A percentile compares a stretch with the other conserved stretches of the same genome.
phyloP scores from a whole-genome alignment of 2,888 invertebrate genomes.

The Arge pagana region DNA sequence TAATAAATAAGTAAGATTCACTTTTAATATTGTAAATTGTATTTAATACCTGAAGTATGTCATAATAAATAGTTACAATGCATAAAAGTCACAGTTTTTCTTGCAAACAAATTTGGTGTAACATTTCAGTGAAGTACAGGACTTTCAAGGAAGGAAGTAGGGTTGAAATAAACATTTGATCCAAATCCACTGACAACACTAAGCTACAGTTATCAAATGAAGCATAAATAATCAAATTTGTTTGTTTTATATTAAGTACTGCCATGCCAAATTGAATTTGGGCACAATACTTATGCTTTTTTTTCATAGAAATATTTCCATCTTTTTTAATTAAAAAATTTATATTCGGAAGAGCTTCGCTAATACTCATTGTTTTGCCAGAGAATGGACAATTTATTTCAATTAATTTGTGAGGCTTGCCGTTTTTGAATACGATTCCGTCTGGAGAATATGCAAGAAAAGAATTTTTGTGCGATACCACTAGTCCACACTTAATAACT shows the following conservation, averaged over 20 bases:
- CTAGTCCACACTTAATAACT: conserved; percentile 32
- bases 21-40: no score
- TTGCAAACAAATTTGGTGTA: conserved; percentile 1
- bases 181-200: no score
- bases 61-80: background rate
- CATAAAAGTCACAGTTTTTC: background rate
- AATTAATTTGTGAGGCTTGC: conserved; percentile 30
- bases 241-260: conserved; percentile 22
- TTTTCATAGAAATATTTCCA: conserved; percentile 22
- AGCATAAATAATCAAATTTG: conserved; percentile 26
- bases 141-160: no score
- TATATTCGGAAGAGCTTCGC: conserved; percentile 15
- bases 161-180: no score
- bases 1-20: no score
- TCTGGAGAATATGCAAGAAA: conserved; percentile 38
- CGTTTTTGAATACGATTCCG: conserved; percentile 33
- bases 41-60: no score
- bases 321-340: background rate
- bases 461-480: conserved; percentile 32
- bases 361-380: conserved; percentile 29
- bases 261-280: conserved; percentile 30
- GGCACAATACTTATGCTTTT: conserved; percentile 26
- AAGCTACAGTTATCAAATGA: conserved; percentile 22
- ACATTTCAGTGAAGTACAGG: conserved; percentile 6
- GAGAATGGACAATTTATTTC: conserved; percentile 38